These are phyloP conservation scores for Ctenopoma kingsleyae DNA, from an alignment of 2,797 vertebrate genomes.

Conservation along the genomic window DNA sequence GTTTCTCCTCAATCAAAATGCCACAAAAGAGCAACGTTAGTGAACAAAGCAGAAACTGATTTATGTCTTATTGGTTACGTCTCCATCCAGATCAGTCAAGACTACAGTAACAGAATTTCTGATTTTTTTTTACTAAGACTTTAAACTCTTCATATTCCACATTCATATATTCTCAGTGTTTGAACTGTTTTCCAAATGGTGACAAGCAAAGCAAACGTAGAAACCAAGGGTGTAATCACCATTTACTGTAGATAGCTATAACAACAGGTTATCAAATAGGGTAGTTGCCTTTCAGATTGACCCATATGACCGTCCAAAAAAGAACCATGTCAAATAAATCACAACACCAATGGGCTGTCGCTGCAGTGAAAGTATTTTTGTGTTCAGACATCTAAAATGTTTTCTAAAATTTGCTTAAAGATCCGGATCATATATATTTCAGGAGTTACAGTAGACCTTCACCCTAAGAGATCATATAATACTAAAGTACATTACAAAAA, in stretches of 20 bases:
- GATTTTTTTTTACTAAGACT: not conserved
- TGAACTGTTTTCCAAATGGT: not conserved
- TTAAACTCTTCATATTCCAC: not conserved
- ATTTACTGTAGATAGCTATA: not conserved
- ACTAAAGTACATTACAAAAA: too few relatives aligned
- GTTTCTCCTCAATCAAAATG: constrained; percentile 4
- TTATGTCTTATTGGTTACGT: not conserved
- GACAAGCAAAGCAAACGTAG: not conserved
- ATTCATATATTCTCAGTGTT: not conserved
- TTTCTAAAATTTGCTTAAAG: not conserved
- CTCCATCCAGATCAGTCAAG: not conserved
- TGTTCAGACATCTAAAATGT: not conserved
- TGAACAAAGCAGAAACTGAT: not conserved
- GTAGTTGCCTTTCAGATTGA: not conserved
- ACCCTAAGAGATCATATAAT: not conserved
- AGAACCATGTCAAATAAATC: not conserved
- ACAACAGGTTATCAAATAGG: not conserved
- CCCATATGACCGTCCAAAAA: not conserved
- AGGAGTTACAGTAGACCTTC: not conserved
- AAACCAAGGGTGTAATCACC: not conserved
- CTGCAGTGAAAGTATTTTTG: not conserved
- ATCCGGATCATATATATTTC: too few relatives aligned
- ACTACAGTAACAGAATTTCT: not conserved
- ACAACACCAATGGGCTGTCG: not conserved
- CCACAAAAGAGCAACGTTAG: not conserved